A percentile compares a stretch with the other conserved stretches of the same genome.
These are phyloP conservation scores for Nineta flava DNA, from an alignment of 2,888 invertebrate genomes.

Conservation along the genomic window DNA sequence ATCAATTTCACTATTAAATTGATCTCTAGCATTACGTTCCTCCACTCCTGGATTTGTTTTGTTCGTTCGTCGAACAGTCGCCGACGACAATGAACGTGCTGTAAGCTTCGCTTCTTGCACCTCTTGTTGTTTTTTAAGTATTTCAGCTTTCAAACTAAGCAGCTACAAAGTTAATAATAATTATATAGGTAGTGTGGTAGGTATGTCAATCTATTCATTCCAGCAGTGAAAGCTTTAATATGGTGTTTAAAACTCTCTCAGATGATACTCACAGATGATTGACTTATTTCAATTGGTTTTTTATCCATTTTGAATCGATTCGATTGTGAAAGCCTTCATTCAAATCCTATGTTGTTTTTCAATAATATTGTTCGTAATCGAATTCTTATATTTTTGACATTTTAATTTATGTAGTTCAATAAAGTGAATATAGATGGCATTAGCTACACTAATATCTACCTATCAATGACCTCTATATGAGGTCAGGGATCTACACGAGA, in stretches of 20 bases:
- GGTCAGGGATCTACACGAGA: no score
- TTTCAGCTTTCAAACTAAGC: constrained; percentile 78
- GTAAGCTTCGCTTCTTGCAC: constrained; percentile 46
- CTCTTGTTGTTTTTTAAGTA: constrained; percentile 74
- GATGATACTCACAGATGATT: constrained; percentile 32
- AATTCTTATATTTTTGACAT: no score
- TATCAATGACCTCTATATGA: no score
- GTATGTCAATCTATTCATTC: neutral
- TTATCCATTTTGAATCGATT: constrained; percentile 3
- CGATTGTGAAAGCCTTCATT: no score
- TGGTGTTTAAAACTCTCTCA: constrained; percentile 11
- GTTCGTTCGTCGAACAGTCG: constrained; percentile 23
- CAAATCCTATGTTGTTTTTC: no score
- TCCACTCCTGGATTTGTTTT: constrained; percentile 30
- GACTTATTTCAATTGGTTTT: constrained; percentile 26
- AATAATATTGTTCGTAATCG: no score
- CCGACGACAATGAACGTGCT: constrained; percentile 28
- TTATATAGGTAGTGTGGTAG: constrained; percentile 1
- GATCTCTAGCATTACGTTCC: constrained; percentile 22
- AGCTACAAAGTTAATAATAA: constrained; percentile 26
- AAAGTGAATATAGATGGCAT: no score
- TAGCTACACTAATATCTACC: no score
- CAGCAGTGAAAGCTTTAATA: no score
- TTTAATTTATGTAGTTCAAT: no score
- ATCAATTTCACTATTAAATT: constrained; percentile 23